Evolutionary conservation across 2,888 invertebrate species (phyloP).

Genomic region (Agonopterix heracliana): DNA sequence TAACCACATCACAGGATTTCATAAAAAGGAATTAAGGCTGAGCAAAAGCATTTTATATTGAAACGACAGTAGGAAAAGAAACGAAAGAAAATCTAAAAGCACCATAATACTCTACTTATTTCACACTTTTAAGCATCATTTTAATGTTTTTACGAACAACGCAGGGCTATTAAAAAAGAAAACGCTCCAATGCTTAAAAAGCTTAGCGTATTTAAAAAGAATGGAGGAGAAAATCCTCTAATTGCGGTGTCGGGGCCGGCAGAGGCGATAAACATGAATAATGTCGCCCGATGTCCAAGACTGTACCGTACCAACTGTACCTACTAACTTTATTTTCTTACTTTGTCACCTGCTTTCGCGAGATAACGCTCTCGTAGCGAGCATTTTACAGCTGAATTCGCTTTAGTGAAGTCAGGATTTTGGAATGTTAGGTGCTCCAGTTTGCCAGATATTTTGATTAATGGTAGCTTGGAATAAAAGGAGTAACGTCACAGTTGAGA

Average conservation of each 20-base stretch:
- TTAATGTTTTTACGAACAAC: too few relatives aligned
- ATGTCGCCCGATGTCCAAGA: conserved; percentile 63
- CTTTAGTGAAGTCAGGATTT: conserved; percentile 1
- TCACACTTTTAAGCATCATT: too few relatives aligned
- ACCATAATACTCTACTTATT: too few relatives aligned
- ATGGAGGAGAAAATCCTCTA: conserved; percentile 50
- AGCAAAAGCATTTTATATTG: too few relatives aligned
- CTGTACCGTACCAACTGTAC: conserved; percentile 13
- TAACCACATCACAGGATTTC: too few relatives aligned
- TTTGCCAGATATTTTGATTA: conserved; percentile 31
- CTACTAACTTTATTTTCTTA: conserved; percentile 57
- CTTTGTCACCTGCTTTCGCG: conserved; percentile 58
- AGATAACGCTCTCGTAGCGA: conserved; percentile 41
- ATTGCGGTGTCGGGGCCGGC: conserved; percentile 55
- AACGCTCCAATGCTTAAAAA: conserved; percentile 25
- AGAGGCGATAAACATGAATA: conserved; percentile 69
- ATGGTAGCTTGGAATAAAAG: too few relatives aligned
- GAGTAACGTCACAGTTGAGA: too few relatives aligned
- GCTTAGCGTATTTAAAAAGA: conserved; percentile 37
- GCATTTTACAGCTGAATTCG: conserved; percentile 21
- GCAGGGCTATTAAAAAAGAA: conserved; percentile 6
- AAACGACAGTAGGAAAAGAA: too few relatives aligned
- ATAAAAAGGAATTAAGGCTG: too few relatives aligned
- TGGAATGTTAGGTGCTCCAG: conserved; percentile 11
- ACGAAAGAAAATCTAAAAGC: too few relatives aligned